These are phyloP conservation scores for Troilus luridus DNA, from an alignment of 2,888 invertebrate genomes.

Conservation along the genomic window DNA sequence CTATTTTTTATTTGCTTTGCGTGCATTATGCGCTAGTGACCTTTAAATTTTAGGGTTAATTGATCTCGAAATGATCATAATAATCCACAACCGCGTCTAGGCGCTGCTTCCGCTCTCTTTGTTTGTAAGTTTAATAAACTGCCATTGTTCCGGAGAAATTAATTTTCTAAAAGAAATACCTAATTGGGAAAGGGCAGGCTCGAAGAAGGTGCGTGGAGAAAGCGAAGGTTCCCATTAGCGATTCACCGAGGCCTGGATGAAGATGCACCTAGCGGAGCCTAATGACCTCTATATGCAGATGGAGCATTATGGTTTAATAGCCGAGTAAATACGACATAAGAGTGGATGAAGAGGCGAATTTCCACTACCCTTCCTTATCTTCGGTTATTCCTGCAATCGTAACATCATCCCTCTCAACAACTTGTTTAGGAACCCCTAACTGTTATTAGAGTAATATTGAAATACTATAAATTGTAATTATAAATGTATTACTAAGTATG, in stretches of 20 bases:
- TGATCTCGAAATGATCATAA: neutral
- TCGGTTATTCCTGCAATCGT: too few relatives aligned
- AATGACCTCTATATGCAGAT: conserved; percentile 2
- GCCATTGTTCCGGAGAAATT: conserved; percentile 1
- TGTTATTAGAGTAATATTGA: too few relatives aligned
- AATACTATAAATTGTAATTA: too few relatives aligned
- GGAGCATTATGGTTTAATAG: neutral
- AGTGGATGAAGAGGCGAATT: neutral
- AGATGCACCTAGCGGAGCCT: neutral
- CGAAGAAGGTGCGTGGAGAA: neutral
- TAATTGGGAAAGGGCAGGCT: neutral
- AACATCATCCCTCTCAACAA: too few relatives aligned
- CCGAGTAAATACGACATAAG: neutral
- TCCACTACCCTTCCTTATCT: too few relatives aligned
- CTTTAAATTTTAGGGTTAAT: neutral
- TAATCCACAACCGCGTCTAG: neutral
- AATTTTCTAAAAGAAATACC: neutral
- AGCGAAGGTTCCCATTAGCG: neutral
- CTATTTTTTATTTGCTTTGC: too few relatives aligned
- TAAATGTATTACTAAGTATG: too few relatives aligned
- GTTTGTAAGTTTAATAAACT: neutral
- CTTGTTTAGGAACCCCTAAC: too few relatives aligned
- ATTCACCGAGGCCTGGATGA: neutral
- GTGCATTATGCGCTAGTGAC: too few relatives aligned
- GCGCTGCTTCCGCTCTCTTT: conserved; percentile 1